Evolutionary conservation across 2,797 vertebrate species (phyloP).

Genomic region (Orientallactaga sibirica): DNA sequence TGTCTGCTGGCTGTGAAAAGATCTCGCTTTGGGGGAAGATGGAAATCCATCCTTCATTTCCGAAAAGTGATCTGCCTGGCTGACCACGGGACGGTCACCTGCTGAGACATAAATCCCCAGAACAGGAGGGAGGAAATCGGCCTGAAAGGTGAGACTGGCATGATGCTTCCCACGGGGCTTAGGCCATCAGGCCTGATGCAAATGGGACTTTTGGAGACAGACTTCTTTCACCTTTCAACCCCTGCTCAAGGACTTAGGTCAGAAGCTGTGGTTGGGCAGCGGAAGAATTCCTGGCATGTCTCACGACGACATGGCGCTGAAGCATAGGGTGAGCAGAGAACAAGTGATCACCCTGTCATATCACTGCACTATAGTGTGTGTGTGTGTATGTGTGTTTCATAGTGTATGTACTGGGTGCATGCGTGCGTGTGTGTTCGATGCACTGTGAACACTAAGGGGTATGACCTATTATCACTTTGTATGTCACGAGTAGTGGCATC

Average conservation of each 20-base stretch:
- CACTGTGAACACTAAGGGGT: background rate
- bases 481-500: no score
- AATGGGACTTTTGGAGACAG: slow-evolving; percentile 37
- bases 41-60: slow-evolving; percentile 54
- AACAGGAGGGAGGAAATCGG: slow-evolving; percentile 48
- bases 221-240: background rate
- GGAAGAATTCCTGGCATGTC: slow-evolving; percentile 41
- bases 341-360: fast-evolving
- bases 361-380: no score
- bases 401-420: no score
- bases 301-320: background rate
- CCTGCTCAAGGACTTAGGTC: background rate
- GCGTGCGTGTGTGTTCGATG: no score
- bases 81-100: slow-evolving; percentile 10
- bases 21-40: background rate
- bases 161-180: slow-evolving; percentile 49
- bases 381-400: no score
- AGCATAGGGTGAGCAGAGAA: background rate
- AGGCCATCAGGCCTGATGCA: slow-evolving; percentile 43
- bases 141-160: slow-evolving; percentile 37
- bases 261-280: background rate
- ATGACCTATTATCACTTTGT: no score
- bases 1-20: background rate
- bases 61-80: slow-evolving; percentile 51
- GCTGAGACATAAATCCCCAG: slow-evolving; percentile 56